phyloP scores from a whole-genome alignment of 2,797 vertebrate species.

The Malacoraja senta region DNA sequence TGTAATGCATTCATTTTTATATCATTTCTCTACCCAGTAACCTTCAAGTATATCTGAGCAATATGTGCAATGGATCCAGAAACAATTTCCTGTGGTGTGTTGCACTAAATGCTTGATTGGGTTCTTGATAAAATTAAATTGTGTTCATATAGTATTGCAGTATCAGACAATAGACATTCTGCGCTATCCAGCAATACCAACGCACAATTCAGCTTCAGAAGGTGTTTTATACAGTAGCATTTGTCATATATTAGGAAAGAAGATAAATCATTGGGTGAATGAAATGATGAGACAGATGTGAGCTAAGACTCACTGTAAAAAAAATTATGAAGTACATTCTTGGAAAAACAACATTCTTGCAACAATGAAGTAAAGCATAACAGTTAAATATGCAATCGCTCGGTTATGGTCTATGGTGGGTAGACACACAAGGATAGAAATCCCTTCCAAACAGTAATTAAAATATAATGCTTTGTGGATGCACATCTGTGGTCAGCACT shows the following conservation, averaged over 20 bases:
- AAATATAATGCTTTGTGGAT: not conserved
- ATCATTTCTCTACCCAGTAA: too few species aligned
- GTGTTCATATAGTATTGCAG: too few species aligned
- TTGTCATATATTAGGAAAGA: not conserved
- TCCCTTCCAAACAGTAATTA: not conserved
- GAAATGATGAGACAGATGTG: too few species aligned
- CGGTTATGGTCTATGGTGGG: too few species aligned
- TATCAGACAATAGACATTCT: too few species aligned
- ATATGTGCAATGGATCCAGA: too few species aligned
- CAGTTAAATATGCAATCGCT: not conserved
- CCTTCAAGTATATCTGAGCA: too few species aligned
- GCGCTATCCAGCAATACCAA: not conserved
- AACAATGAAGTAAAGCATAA: not conserved
- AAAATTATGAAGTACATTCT: not conserved
- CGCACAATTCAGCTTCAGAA: not conserved
- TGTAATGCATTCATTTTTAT: too few species aligned
- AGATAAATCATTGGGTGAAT: not conserved
- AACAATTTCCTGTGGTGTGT: too few species aligned
- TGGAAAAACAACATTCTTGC: not conserved
- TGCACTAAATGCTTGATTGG: too few species aligned
- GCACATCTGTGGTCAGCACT: not conserved
- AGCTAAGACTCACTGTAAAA: not conserved
- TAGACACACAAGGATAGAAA: not conserved
- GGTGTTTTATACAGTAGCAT: not conserved
- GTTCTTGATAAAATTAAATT: too few species aligned